Percentiles rank a stretch among this genome's conserved stretches.
phyloP scores from a whole-genome alignment of 2,888 invertebrate species.

The Steinernema carpocapsae region DNA sequence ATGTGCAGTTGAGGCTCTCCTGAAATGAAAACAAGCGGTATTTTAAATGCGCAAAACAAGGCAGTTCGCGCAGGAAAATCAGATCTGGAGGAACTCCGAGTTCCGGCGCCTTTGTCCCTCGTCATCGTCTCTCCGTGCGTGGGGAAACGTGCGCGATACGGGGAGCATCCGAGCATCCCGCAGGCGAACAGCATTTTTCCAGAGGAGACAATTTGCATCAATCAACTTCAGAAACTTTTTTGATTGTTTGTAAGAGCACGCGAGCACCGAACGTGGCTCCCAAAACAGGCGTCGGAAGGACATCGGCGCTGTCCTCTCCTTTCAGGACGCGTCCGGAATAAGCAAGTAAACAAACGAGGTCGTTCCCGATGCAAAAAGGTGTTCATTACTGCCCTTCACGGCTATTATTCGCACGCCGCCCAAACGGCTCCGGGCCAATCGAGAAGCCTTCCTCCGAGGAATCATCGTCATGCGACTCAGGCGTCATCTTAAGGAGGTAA shows the following conservation, averaged over 20 bases:
- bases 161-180: background rate
- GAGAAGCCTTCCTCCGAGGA: background rate
- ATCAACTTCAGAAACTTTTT: constrained; percentile 17
- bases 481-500: constrained; percentile 21
- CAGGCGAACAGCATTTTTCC: background rate
- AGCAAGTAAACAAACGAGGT: background rate
- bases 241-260: background rate
- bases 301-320: too few relatives aligned
- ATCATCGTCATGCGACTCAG: background rate
- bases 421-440: background rate
- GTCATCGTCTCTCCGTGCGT: constrained; percentile 15
- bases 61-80: background rate
- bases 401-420: constrained; percentile 2
- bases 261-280: background rate
- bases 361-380: background rate
- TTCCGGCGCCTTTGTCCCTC: constrained; percentile 7
- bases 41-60: constrained; percentile 10
- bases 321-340: background rate
- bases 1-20: too few relatives aligned
- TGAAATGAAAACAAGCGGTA: too few relatives aligned
- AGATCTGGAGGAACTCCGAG: background rate
- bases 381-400: background rate
- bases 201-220: background rate
- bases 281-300: background rate
- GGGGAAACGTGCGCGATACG: too few relatives aligned